Evolutionary conservation across 2,797 vertebrate genomes (phyloP), one percentile per base, ranked within the genome.

Genomic region (Triplophysa bombifrons): DNA sequence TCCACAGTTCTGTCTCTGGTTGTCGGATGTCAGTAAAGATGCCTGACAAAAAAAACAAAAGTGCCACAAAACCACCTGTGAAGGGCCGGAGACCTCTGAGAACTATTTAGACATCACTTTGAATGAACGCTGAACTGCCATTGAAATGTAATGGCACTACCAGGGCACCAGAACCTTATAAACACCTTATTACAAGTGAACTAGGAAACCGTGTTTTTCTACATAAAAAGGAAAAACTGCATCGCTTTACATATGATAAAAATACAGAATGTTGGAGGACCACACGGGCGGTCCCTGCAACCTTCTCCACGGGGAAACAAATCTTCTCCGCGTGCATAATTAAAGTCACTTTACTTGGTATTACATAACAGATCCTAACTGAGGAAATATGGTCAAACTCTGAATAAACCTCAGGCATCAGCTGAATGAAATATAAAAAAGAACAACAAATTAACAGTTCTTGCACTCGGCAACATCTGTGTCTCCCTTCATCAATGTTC

Each of bases 401-500:
- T 66, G 30, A 79, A 66, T 14, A 25, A 71, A 66, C 61, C 22
- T 61, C 2, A 48, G 4, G 46, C 17, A 51, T 30, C 34, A 63
- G 30, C 34, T 22, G 19, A 34, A 68, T 46, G 58, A 38, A 72
- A 76, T 20, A 48, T 34, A 72, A 72, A 66, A 60, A 25, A 85
- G 79, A 34, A 72, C 22, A 25, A 22, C 34, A 51, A 80, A 76
- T 81, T 64, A 81, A 64, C 67, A 51, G 66, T 70, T 81, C 77
- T 60, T 84, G 72, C 75, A 80, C 30, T 56, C 63, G 3, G 72
- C 76, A 81, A 72, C 79, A 82, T 80, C 72, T 38, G 38, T 70
- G 67, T 71, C 80, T 78, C 74, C 38, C 76, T 85, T 84, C 76
- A 84, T 84, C 74, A 74, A 68, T 34, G 76, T 70, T 75, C 76